Percentiles rank a stretch among this genome's conserved stretches.
phyloP scores from a whole-genome alignment of 2,797 vertebrate genomes.

The Melanotaenia boesemani region DNA sequence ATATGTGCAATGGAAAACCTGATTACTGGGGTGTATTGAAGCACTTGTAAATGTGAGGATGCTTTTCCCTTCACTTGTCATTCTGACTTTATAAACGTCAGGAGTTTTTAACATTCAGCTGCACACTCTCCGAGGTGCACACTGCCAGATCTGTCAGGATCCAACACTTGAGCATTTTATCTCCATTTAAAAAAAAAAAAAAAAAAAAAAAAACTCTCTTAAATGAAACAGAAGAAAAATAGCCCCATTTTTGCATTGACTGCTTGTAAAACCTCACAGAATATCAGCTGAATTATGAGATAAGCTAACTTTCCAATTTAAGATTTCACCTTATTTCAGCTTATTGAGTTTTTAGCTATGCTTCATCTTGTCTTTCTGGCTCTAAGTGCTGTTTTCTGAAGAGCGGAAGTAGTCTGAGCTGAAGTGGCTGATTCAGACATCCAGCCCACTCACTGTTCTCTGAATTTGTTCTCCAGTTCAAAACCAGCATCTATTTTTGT shows the following conservation, averaged over 20 bases:
- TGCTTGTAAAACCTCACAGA: conserved; percentile 45
- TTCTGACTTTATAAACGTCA: conserved; percentile 56
- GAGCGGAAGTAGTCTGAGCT: conserved; percentile 27
- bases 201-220: conserved; percentile 24
- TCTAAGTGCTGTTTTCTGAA: conserved; percentile 26
- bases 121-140: conserved; percentile 46
- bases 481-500: conserved; percentile 35
- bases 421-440: conserved; percentile 43
- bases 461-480: conserved; percentile 24
- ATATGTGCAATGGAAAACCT: background rate
- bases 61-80: conserved; percentile 39
- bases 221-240: conserved; percentile 57
- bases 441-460: conserved; percentile 44
- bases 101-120: conserved; percentile 62
- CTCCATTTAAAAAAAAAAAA: conserved; percentile 59
- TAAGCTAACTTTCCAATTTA: conserved; percentile 39
- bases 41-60: conserved; percentile 32
- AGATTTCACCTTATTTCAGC: conserved; percentile 20
- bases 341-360: conserved; percentile 23
- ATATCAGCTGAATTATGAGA: conserved; percentile 51
- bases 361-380: conserved; percentile 16
- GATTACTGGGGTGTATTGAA: conserved; percentile 31
- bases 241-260: conserved; percentile 42
- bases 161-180: conserved; percentile 57
- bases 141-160: conserved; percentile 52